Evolutionary conservation across 2,888 invertebrate genomes (phyloP).

Genomic region (Synanthedon vespiformis): DNA sequence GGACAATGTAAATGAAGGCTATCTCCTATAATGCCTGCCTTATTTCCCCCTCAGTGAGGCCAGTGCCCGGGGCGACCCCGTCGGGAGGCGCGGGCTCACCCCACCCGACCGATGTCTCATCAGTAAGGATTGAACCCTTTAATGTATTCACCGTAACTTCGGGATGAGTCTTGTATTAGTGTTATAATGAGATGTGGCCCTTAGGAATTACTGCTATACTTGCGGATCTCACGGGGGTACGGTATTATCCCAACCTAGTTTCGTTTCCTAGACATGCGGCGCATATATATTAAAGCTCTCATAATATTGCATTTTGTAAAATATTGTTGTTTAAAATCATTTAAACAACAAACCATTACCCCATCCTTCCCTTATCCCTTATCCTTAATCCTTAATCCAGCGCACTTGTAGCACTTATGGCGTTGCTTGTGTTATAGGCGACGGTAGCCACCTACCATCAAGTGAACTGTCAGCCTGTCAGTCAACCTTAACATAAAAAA

Average conservation of each 20-base stretch:
- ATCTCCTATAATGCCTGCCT: conserved; percentile 69
- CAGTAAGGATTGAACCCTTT: conserved; percentile 71
- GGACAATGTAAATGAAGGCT: conserved; percentile 73
- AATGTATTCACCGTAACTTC: conserved; percentile 70
- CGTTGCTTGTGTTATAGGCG: too few relatives aligned
- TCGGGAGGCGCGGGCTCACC: conserved; percentile 30
- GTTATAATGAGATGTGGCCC: conserved; percentile 70
- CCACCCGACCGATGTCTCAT: conserved; percentile 65
- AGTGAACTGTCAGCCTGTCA: too few relatives aligned
- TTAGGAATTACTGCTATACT: conserved; percentile 67
- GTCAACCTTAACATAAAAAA: too few relatives aligned
- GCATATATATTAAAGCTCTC: too few relatives aligned
- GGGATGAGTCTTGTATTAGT: conserved; percentile 71
- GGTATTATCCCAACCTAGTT: conserved; percentile 62
- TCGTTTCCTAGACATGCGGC: conserved; percentile 46
- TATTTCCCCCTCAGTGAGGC: conserved; percentile 55
- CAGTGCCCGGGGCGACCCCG: conserved; percentile 52
- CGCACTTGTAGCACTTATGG: too few relatives aligned
- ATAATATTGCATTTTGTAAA: too few relatives aligned
- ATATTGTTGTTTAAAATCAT: too few relatives aligned
- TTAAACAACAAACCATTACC: too few relatives aligned
- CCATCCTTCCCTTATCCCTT: too few relatives aligned
- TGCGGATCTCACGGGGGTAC: conserved; percentile 48
- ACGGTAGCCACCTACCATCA: too few relatives aligned
- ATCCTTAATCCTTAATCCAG: too few relatives aligned